A percentile compares a stretch with the other conserved stretches of the same genome.
Evolutionary conservation across 2,113 vertebrate species (phyloP).

Genomic region (Pavo muticus): DNA sequence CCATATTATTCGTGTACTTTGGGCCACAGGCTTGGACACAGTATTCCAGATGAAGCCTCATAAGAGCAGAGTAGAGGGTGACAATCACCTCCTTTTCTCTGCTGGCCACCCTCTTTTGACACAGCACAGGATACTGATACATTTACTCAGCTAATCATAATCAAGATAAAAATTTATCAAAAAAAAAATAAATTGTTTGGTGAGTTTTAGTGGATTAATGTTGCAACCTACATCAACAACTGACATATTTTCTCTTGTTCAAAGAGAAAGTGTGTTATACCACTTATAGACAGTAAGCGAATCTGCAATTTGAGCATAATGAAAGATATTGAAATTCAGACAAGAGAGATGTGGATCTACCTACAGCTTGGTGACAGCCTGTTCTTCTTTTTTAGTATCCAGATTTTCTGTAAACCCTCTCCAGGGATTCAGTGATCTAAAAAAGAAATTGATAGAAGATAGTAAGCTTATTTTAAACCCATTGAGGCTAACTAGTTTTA

Average conservation of each 20-base stretch:
- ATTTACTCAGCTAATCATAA: not conserved
- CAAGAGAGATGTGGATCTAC: not conserved
- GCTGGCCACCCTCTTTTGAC: too few relatives aligned
- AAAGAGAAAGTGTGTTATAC: not conserved
- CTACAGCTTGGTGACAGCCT: accelerated
- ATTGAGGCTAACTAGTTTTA: not conserved
- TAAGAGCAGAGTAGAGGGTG: too few relatives aligned
- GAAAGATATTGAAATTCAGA: not conserved
- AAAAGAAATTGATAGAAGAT: not conserved
- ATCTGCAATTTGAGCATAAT: not conserved
- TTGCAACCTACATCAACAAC: not conserved
- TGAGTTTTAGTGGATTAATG: not conserved
- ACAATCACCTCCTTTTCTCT: too few relatives aligned
- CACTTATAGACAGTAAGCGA: not conserved
- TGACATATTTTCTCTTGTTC: not conserved
- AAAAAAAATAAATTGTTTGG: not conserved
- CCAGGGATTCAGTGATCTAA: not conserved
- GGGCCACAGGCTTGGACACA: too few relatives aligned
- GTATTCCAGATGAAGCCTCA: too few relatives aligned
- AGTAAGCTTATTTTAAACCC: not conserved
- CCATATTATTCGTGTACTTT: too few relatives aligned
- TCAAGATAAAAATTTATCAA: not conserved
- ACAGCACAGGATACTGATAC: not conserved
- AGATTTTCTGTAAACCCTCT: not conserved
- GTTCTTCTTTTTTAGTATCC: accelerated